Evolutionary conservation across 2,113 vertebrate genomes (phyloP).

Genomic region (Xenopus laevis): DNA sequence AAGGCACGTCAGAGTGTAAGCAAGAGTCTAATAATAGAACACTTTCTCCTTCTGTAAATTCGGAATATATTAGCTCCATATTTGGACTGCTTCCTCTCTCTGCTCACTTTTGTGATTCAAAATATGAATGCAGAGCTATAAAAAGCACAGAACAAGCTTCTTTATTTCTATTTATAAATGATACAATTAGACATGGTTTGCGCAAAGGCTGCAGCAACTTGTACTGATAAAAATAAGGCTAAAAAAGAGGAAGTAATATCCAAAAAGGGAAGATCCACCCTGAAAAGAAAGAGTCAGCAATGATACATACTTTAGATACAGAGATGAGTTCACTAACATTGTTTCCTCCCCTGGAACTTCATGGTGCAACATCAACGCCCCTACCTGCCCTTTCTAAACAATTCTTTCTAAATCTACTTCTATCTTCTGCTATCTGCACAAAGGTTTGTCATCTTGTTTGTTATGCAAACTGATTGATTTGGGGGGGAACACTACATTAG

Average conservation of each 20-base stretch:
- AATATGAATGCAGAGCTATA: constrained; percentile 17
- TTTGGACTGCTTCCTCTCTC: constrained; percentile 21
- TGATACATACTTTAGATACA: background rate
- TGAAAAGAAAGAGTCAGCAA: background rate
- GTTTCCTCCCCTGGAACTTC: background rate
- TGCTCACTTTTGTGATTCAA: constrained; percentile 14
- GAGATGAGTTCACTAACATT: background rate
- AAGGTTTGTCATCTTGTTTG: no score
- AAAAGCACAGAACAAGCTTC: background rate
- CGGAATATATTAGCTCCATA: background rate
- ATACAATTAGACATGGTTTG: constrained; percentile 11
- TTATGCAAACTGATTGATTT: no score
- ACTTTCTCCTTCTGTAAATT: constrained; percentile 3
- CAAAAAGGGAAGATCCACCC: constrained; percentile 23
- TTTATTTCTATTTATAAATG: constrained; percentile 1
- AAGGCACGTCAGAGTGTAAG: background rate
- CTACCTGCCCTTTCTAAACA: no score
- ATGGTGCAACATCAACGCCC: no score
- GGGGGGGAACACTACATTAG: no score
- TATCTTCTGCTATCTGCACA: no score
- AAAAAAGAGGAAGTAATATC: constrained; percentile 18
- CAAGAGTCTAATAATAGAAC: background rate
- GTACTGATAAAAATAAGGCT: background rate
- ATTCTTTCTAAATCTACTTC: no score
- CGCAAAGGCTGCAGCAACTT: background rate